These are phyloP conservation scores for Rhinopomastus cyanomelas DNA, from an alignment of 2,113 vertebrate genomes.

Conservation along the genomic window DNA sequence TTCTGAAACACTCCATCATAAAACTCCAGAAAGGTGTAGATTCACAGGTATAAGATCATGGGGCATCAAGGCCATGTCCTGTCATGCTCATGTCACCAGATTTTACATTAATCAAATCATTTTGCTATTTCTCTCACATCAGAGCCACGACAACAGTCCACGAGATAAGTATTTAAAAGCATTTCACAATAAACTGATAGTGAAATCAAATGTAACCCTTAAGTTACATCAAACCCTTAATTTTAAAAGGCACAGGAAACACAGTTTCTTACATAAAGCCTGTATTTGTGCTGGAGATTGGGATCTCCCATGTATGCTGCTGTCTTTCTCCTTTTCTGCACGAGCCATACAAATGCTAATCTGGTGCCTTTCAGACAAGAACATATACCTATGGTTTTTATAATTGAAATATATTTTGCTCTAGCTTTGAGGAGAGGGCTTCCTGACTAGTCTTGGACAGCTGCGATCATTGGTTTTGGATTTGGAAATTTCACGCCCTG, in stretches of 20 bases:
- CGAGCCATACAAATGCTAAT: background rate
- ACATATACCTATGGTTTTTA: background rate
- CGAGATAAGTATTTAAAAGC: background rate
- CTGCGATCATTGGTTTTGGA: background rate
- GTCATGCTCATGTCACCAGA: background rate
- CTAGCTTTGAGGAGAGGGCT: background rate
- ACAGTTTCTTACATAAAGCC: background rate
- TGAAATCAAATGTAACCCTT: background rate
- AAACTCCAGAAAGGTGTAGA: background rate
- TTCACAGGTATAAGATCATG: background rate
- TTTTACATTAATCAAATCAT: background rate
- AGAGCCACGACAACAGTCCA: background rate
- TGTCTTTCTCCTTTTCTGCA: background rate
- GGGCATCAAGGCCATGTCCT: background rate
- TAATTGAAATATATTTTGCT: background rate
- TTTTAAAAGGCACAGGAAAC: background rate
- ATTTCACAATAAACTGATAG: conserved; percentile 2
- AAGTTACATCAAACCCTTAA: background rate
- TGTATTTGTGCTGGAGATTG: background rate
- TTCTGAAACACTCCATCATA: background rate
- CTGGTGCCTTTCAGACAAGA: background rate
- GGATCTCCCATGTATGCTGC: background rate
- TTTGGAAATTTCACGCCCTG: background rate
- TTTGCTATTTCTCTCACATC: background rate
- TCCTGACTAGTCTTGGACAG: background rate